Base-by-base conservation (phyloP, 2,113 vertebrate genomes). In the Hymenochirus boettgeri region DNA sequence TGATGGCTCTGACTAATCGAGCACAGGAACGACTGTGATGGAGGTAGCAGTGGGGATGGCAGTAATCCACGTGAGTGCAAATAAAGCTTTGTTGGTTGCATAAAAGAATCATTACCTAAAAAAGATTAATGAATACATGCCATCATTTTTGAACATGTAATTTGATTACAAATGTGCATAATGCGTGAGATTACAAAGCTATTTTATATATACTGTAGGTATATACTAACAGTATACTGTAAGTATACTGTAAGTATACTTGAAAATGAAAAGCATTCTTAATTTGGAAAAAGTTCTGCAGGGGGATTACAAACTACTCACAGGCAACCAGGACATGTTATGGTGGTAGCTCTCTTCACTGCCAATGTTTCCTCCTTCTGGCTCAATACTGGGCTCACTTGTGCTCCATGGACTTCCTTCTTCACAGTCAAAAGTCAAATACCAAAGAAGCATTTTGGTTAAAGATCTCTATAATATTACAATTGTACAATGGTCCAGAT, bases 11-110 rank as follows among this genome's bases (percentile, higher is more conserved):
- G 39, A 99, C 96, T 2, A 99, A 88, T 4, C 96, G 93, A 18
- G 94, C 91, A 0, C 96, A 97, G 71, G 96, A 98, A 27, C 96
- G 94, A 74, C 93, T 94, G 79, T 99, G 96, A 59, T 95, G 92
- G 73, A 96, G 93, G 84, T 97, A 99, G 80, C 96, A 99, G 79
- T 93, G 93, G 0, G 96, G 94, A 72, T 98, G 96, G 71, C 96
- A 99, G 82, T 94, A 99, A 79, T 99, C 96, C 7, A 95, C 66
- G 22, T 99, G 96, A 2, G 91, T 94, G 27, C 96, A 99, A 77
- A 99, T 99, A 82, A 99, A 99, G 69, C 95, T 99, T 71, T 99
- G 96, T 79, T 99, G 96, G 81, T 98, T 99, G 86, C 96, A 97
- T 48, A 99, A 74, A 2, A 98, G 80, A 73, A 99, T 95, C 95